phyloP scores from a whole-genome alignment of 1,140 invertebrate genomes.

The Pinna nobilis region DNA sequence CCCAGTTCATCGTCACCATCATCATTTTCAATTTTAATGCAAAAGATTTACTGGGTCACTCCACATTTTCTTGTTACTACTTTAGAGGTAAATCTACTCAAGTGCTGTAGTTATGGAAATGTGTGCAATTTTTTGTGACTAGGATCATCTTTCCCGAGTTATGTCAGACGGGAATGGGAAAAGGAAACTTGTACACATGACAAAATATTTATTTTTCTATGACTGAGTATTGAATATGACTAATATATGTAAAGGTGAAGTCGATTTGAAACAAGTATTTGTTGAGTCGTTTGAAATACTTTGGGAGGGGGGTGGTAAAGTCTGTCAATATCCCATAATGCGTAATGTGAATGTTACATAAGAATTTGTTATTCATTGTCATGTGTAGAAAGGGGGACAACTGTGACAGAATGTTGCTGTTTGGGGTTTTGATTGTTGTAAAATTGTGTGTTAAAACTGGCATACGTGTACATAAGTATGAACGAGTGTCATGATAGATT shows the following conservation, averaged over 20 bases:
- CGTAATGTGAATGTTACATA: no score
- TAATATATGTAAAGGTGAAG: no score
- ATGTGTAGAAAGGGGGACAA: not conserved
- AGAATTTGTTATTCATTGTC: not conserved
- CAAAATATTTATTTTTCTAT: no score
- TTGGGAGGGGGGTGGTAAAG: no score
- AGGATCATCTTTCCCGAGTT: not conserved
- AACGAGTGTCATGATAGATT: not conserved
- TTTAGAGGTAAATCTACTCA: not conserved
- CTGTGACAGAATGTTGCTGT: not conserved
- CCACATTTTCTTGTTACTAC: not conserved
- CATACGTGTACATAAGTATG: no score
- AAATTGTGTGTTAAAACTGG: no score
- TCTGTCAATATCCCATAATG: no score
- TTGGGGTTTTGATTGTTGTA: conserved; percentile 5
- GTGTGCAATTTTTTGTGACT: not conserved
- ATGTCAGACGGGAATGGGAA: no score
- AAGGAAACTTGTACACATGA: no score
- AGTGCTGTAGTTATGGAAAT: not conserved
- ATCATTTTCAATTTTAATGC: not conserved
- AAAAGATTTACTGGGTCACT: not conserved
- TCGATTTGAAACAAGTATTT: no score
- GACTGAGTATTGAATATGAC: no score
- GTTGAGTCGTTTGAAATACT: no score
- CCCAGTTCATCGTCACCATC: not conserved